Evolutionary conservation across 2,113 vertebrate species (phyloP).

Genomic region (Pteropus alecto): DNA sequence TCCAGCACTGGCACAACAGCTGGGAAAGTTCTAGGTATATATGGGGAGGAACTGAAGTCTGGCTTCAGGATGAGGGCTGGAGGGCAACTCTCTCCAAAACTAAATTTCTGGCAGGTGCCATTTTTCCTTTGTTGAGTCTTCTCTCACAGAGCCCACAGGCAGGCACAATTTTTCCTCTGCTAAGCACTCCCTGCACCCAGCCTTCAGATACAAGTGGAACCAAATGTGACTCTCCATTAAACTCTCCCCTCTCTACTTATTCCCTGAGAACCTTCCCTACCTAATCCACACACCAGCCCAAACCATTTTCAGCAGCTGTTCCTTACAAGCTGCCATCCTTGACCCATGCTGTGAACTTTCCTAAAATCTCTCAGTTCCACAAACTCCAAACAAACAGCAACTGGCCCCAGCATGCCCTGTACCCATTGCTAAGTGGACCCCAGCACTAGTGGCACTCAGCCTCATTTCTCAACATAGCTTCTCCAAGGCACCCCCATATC

Average conservation of each 20-base stretch:
- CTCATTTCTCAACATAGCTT: background rate
- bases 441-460: background rate
- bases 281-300: background rate
- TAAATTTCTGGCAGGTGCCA: background rate
- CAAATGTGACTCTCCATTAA: background rate
- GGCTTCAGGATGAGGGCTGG: background rate
- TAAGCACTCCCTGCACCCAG: background rate
- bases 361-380: background rate
- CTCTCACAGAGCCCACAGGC: background rate
- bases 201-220: background rate
- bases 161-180: background rate
- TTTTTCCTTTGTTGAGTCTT: background rate
- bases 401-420: background rate
- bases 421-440: background rate
- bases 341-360: background rate
- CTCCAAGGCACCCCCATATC: background rate
- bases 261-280: background rate
- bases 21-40: background rate
- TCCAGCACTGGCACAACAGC: background rate
- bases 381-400: background rate
- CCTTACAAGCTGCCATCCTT: background rate
- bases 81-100: background rate
- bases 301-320: background rate
- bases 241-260: background rate
- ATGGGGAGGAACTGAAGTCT: background rate